These are phyloP conservation scores for Megalops cyprinoides DNA, from an alignment of 2,797 vertebrate species.

Conservation along the genomic window DNA sequence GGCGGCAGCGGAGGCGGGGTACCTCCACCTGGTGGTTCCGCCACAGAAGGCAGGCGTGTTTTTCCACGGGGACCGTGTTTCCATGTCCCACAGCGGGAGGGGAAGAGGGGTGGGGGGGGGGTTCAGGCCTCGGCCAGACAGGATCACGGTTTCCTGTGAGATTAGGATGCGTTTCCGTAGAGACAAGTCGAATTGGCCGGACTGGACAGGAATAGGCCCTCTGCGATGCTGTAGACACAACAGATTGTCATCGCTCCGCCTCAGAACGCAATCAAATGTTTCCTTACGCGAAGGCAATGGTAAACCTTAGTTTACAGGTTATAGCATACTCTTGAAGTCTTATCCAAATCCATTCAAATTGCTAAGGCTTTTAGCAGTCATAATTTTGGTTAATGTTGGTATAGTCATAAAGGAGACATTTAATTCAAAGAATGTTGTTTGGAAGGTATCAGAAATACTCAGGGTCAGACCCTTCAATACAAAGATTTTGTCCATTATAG, in stretches of 20 bases:
- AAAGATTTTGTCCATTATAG: no score
- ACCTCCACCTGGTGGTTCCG: conserved; percentile 11
- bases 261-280: no score
- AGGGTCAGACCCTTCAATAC: no score
- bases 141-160: conserved; percentile 58
- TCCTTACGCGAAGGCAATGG: background rate
- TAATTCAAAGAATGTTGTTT: no score
- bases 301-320: background rate
- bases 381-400: no score
- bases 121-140: conserved; percentile 43
- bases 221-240: no score
- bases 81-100: background rate
- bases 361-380: no score
- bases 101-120: no score
- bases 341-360: no score
- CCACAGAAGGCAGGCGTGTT: no score
- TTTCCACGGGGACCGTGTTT: background rate
- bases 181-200: conserved; percentile 54
- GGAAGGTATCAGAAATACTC: no score
- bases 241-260: no score
- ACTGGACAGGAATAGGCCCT: background rate
- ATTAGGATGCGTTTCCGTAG: conserved; percentile 60
- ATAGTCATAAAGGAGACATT: background rate
- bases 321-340: background rate
- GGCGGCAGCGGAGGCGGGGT: conserved; percentile 22